Conservation (phyloP, 2,888 invertebrate species). For the Pachliopta kotzebuea region DNA sequence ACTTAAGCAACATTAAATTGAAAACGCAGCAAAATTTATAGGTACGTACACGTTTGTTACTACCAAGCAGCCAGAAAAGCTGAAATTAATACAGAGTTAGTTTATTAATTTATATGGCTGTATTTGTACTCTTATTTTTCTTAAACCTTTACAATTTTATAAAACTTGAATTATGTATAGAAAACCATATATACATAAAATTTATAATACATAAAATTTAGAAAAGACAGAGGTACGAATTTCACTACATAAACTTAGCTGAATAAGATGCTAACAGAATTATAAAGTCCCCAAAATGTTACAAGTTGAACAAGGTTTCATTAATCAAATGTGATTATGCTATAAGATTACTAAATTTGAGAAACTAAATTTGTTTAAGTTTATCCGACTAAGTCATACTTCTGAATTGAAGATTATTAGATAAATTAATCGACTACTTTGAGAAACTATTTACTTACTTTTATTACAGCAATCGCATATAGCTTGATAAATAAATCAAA, state of each 20-base stretch:
- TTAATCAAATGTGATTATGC: constrained; percentile 20
- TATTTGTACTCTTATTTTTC: background rate
- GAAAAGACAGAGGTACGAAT: background rate
- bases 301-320: constrained; percentile 12
- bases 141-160: background rate
- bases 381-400: background rate
- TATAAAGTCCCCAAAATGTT: constrained; percentile 8
- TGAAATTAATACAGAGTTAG: background rate
- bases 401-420: background rate
- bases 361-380: constrained; percentile 8
- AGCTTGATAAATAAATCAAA: too few relatives aligned
- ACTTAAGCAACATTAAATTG: background rate
- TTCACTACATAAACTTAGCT: constrained; percentile 1
- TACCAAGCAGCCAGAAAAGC: background rate
- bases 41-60: background rate
- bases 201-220: background rate
- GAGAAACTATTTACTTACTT: too few relatives aligned
- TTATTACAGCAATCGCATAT: too few relatives aligned
- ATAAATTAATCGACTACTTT: background rate
- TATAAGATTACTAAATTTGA: constrained; percentile 9
- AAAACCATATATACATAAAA: background rate
- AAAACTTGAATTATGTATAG: background rate
- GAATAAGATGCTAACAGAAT: constrained; percentile 11
- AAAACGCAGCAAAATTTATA: background rate
- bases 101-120: background rate